phyloP scores from a whole-genome alignment of 2,888 invertebrate genomes.

The Merodon equestris region DNA sequence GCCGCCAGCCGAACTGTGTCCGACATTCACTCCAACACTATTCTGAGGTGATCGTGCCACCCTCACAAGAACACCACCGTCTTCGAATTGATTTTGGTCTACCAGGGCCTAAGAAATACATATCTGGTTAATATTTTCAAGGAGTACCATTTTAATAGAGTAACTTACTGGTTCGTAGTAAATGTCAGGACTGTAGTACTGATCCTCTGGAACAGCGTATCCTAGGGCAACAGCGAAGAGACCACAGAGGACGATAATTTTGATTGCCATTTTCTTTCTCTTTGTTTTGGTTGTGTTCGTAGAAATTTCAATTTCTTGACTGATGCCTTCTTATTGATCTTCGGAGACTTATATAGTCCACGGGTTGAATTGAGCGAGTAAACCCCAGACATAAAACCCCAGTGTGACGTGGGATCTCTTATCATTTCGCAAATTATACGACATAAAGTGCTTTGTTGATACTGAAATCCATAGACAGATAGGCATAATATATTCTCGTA shows the following conservation, averaged over 20 bases:
- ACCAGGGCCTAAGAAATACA: neutral
- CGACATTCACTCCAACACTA: neutral
- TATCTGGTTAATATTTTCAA: neutral
- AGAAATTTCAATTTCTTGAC: neutral
- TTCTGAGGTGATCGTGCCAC: slow-evolving; percentile 25
- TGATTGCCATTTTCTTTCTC: slow-evolving; percentile 33
- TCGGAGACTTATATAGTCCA: neutral
- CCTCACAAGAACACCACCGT: neutral
- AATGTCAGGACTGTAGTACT: neutral
- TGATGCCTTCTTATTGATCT: slow-evolving; percentile 1
- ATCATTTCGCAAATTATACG: too few species aligned
- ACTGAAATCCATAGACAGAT: too few species aligned
- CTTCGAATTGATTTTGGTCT: neutral
- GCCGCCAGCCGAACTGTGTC: slow-evolving; percentile 8
- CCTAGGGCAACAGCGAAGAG: slow-evolving; percentile 25
- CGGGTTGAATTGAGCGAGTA: too few species aligned
- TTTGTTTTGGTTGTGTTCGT: neutral
- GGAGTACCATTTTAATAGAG: too few species aligned
- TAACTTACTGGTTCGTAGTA: too few species aligned
- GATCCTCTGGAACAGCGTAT: slow-evolving; percentile 24
- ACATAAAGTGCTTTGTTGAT: too few species aligned
- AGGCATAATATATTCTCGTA: too few species aligned
- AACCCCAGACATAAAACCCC: too few species aligned
- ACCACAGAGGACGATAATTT: slow-evolving; percentile 15
- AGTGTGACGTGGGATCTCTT: too few species aligned